Evolutionary conservation across 2,888 invertebrate genomes (phyloP), one percentile per base, ranked within the genome.

Genomic region (Temnothorax rugatulus): DNA sequence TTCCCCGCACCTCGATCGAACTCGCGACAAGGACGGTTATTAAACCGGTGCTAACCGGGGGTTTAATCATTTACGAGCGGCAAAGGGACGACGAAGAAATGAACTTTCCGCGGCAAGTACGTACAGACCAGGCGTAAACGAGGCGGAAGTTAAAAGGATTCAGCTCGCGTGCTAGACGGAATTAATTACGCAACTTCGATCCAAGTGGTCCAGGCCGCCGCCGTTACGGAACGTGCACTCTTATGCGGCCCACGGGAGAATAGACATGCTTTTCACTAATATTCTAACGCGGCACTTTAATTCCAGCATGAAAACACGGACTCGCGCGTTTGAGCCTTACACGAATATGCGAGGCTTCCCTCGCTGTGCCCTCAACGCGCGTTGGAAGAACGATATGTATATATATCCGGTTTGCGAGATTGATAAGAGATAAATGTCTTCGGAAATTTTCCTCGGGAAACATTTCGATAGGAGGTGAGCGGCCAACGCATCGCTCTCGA

Each of bases 141-240:
- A 81, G 52, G 64, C 50, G 74, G 34, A 61, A 84, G 77, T 83
- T 90, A 86, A 88, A 89, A 81, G 83, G 77, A 83, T 87, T 85
- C 83, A 52, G 29, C 21, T 66, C 52, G 75, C 57, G 76, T 63
- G 34, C 34, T 61, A 59, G 82, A 83, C 79, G 82, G 77, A 86
- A 88, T 84, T 84, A 90, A 89, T 89, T 89, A 90, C 69, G 59
- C 82, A 84, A 90, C 57, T 83, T 82, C 82, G 73, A 73, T 69
- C 66, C 47, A 44, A 84, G 59, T 47, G 71, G 59, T 82, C 61
- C 83, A 54, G 38, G 44, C 29, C 73, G 34, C 21, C 52, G 29
- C 15, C 52, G 63, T 82, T 76, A 41, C 82, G 52, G 41, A 63
- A 73, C 82, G 61, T 61, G 59, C 76, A 63, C 50, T 64, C 41